Evolutionary conservation across 1,140 invertebrate genomes (phyloP), one percentile per base, ranked within the genome.

Genomic region (Myzus persicae): DNA sequence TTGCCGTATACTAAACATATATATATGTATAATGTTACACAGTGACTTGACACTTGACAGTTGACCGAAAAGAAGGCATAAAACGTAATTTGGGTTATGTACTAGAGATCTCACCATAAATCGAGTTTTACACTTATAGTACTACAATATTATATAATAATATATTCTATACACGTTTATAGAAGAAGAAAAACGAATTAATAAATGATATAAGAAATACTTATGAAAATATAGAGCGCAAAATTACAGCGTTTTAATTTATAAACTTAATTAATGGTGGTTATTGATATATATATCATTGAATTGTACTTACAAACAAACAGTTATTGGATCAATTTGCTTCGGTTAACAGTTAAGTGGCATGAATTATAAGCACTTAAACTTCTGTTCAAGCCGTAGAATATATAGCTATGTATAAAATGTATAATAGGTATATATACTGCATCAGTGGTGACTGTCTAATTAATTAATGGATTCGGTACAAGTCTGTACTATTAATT

Each of bases 281-380:
- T 7, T 26, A 40, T 54, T 36, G 2, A 11, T 18, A 14, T 76
- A 76, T n/a, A n/a, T 76, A 85, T 85, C 42, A 89, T 38, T 54
- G 36, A 7, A 26, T 54, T 38, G 36, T 40, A 76, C 26, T 26
- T 9, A 59, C 18, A 38, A 54, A 89, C 48, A 54, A 40, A 51
- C 88, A 38, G 46, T 89, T 89, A 89, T 40, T n/a, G 88, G 87
- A 51, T 89, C 46, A 36, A 89, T 89, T 54, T 54, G n/a, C 22
- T 89, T 5, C 88, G 88, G 88, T 54, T 40, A 89, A 89, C 46
- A 54, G 46, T 89, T 38, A 51, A 46, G 42, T 87, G 84, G 22
- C 84, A 87, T 38, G 84, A 87, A 89, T 89, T 89, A 51, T 51
- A 51, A 26, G 84, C 40, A 87, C 14, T 85, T 85, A 76, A 76